phyloP scores from a whole-genome alignment of 1,140 invertebrate genomes.

The Neotoxoptera formosana region DNA sequence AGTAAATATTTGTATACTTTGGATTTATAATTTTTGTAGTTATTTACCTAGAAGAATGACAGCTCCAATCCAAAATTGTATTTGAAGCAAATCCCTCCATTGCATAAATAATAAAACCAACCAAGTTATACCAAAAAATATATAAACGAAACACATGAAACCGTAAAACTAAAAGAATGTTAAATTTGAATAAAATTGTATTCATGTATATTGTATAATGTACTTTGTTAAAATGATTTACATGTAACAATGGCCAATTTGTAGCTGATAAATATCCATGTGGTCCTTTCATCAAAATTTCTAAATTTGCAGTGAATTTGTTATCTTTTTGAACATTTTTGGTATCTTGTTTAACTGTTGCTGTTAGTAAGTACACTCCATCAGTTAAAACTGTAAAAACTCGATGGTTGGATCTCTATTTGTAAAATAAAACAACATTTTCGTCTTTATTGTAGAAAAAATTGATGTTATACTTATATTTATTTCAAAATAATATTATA shows the following conservation, averaged over 20 bases:
- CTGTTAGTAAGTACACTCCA: constrained; percentile 68
- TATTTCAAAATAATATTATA: not conserved
- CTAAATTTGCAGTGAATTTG: constrained; percentile 66
- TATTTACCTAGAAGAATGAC: constrained; percentile 77
- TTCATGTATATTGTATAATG: not conserved
- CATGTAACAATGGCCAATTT: constrained; percentile 76
- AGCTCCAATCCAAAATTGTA: constrained; percentile 95
- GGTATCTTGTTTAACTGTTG: constrained; percentile 62
- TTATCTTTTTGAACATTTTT: constrained; percentile 36
- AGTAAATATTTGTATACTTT: not conserved
- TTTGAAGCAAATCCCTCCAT: constrained; percentile 89
- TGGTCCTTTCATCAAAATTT: constrained; percentile 72
- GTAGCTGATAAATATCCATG: constrained; percentile 78
- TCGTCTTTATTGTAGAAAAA: not conserved
- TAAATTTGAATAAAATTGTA: constrained; percentile 25
- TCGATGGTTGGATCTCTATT: constrained; percentile 62
- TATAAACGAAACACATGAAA: constrained; percentile 88
- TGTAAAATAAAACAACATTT: not conserved
- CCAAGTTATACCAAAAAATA: constrained; percentile 84
- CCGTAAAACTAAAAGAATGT: constrained; percentile 79
- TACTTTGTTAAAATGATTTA: constrained; percentile 63
- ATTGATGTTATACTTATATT: no score
- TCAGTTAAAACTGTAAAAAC: constrained; percentile 66
- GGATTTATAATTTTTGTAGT: not conserved
- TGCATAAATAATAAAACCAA: constrained; percentile 81